These are phyloP conservation scores for Patella ulyssiponensis DNA, from an alignment of 2,888 invertebrate genomes.

Conservation along the genomic window DNA sequence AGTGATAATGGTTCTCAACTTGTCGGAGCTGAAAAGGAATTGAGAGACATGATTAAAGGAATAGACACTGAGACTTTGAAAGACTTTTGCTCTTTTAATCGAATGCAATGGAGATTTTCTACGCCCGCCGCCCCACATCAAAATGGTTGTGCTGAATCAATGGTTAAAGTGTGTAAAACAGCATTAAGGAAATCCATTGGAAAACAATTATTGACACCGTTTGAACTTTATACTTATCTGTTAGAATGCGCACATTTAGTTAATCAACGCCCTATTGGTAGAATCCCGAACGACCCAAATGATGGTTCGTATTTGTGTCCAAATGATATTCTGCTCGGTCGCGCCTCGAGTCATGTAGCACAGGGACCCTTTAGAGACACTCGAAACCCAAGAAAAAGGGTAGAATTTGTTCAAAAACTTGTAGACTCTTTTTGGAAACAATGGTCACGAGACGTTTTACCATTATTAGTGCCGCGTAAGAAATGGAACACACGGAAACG, in stretches of 20 bases:
- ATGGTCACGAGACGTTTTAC: neutral
- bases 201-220: neutral
- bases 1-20: slow-evolving; percentile 5
- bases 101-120: slow-evolving; percentile 1
- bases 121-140: neutral
- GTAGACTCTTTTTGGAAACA: neutral
- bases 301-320: neutral
- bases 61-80: neutral
- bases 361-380: slow-evolving; percentile 3
- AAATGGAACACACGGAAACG: neutral
- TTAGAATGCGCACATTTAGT: neutral
- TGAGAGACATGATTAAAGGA: neutral
- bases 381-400: neutral
- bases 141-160: slow-evolving; percentile 4
- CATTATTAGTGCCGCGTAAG: neutral
- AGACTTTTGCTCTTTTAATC: neutral
- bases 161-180: slow-evolving; percentile 3
- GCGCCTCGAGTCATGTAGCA: neutral
- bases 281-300: neutral
- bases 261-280: neutral
- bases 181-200: neutral
- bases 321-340: slow-evolving; percentile 6
- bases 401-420: slow-evolving; percentile 1
- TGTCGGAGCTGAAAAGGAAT: neutral
- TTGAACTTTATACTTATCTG: neutral